Conservation (phyloP, 2,888 invertebrate species). For the Plutella xylostella region DNA sequence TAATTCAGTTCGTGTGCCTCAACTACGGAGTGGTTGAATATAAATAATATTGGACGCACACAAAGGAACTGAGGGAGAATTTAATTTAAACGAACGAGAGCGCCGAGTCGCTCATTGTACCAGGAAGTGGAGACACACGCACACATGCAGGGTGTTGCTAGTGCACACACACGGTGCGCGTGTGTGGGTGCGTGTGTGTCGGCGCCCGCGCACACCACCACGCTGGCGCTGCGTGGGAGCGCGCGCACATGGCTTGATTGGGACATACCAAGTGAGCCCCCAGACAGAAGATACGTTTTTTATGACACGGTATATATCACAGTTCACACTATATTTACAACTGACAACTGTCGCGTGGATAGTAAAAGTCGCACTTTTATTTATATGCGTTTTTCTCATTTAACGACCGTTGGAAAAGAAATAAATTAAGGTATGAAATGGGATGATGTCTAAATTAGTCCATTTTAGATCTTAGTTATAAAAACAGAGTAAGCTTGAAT, state of each 20-base stretch:
- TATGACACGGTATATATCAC: slow-evolving; percentile 20
- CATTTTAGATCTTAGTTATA: no score
- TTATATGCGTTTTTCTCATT: slow-evolving; percentile 9
- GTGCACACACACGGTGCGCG: slow-evolving; percentile 11
- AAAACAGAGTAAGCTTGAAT: no score
- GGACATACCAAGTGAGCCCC: slow-evolving; percentile 61
- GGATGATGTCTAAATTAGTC: no score
- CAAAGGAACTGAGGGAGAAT: slow-evolving; percentile 55
- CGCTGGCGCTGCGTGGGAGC: slow-evolving; percentile 63
- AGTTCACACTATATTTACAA: no score
- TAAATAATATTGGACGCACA: slow-evolving; percentile 65
- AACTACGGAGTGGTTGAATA: slow-evolving; percentile 32
- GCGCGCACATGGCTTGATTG: slow-evolving; percentile 67
- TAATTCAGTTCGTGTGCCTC: slow-evolving; percentile 41
- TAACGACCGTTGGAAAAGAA: not conserved
- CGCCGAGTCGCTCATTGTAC: slow-evolving; percentile 62
- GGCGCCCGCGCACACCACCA: slow-evolving; percentile 64
- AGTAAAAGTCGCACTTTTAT: slow-evolving; percentile 12
- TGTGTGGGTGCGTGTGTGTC: slow-evolving; percentile 23
- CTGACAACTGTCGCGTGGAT: slow-evolving; percentile 8
- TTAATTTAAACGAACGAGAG: no score
- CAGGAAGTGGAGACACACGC: slow-evolving; percentile 64
- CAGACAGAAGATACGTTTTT: slow-evolving; percentile 55
- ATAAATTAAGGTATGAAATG: no score
- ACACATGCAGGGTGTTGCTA: slow-evolving; percentile 47